Conservation (phyloP, 2,797 vertebrate genomes). For the Limnodromus scolopaceus region DNA sequence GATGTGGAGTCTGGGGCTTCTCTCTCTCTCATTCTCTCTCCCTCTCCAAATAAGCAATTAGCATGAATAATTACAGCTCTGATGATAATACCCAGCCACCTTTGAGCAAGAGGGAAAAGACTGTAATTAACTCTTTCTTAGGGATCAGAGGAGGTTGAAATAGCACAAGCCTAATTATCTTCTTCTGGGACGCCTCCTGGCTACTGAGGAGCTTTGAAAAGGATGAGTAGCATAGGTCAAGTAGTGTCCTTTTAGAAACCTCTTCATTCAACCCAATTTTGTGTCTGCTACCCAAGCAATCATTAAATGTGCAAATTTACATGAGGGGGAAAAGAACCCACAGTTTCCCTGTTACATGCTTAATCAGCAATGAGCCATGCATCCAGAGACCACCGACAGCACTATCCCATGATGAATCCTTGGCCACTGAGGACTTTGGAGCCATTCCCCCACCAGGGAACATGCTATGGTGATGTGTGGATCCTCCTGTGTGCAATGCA, state of each 20-base stretch:
- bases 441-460: background rate
- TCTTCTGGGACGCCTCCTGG: background rate
- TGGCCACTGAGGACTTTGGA: background rate
- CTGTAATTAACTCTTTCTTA: constrained; percentile 76
- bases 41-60: constrained; percentile 76
- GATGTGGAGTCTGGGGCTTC: background rate
- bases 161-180: constrained; percentile 14
- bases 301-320: background rate
- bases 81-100: constrained; percentile 71
- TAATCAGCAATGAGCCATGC: background rate
- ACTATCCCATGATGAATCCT: accelerated
- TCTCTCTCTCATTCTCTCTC: background rate
- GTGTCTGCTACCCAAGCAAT: background rate
- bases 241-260: background rate
- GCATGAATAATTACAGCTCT: constrained; percentile 77
- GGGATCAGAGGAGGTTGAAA: constrained; percentile 58
- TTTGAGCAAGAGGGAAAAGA: constrained; percentile 70
- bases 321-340: background rate
- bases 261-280: background rate
- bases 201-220: background rate
- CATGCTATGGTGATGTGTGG: accelerated
- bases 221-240: background rate
- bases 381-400: background rate
- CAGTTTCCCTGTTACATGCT: background rate
- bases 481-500: accelerated